Conservation (phyloP, 2,888 invertebrate genomes). For the Lysandra coridon region DNA sequence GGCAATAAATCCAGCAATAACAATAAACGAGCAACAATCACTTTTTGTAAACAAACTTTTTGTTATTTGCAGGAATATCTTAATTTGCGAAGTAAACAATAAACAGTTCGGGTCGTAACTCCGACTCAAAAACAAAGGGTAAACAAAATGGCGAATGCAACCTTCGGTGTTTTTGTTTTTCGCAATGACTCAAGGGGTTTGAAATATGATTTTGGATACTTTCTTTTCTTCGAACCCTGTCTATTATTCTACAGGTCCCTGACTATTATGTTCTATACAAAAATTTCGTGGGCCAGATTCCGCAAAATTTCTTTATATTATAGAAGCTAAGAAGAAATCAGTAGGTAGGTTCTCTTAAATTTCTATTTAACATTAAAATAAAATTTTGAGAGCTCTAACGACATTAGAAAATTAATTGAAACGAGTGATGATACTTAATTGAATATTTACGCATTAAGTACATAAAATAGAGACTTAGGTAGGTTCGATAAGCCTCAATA, state of each 20-base stretch:
- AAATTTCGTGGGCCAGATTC: neutral
- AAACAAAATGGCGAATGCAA: conserved; percentile 51
- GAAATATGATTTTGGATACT: neutral
- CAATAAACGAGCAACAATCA: conserved; percentile 43
- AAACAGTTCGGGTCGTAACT: conserved; percentile 48
- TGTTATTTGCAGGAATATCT: conserved; percentile 45
- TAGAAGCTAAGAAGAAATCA: neutral
- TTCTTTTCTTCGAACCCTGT: neutral
- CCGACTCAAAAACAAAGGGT: conserved; percentile 57
- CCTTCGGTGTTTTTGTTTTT: neutral
- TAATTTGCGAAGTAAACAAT: conserved; percentile 53
- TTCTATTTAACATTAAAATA: neutral
- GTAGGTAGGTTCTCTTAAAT: neutral
- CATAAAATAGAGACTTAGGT: neutral
- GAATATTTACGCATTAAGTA: neutral
- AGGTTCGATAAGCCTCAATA: neutral
- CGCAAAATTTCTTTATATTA: neutral
- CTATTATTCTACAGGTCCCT: neutral
- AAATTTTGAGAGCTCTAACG: neutral
- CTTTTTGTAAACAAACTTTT: conserved; percentile 45
- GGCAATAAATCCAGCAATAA: conserved; percentile 46
- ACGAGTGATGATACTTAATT: neutral
- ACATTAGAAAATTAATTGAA: no score
- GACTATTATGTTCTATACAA: neutral
- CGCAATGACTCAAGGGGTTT: neutral